These are phyloP conservation scores for Pachypanchax playfairii DNA, from an alignment of 2,113 vertebrate species.

Conservation along the genomic window DNA sequence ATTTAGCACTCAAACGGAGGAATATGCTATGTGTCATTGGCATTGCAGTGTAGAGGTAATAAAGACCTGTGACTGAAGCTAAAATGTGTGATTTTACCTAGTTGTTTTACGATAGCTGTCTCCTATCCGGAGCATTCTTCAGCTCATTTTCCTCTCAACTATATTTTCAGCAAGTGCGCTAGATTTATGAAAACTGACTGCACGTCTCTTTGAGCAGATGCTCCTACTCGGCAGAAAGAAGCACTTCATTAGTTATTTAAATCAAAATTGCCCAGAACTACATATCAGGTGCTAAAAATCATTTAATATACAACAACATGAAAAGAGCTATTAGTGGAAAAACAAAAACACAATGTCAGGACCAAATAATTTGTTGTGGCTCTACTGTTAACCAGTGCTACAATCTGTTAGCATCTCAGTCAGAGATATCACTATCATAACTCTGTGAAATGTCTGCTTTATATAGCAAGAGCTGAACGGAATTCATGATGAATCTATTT, in stretches of 20 bases:
- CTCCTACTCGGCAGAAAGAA: constrained; percentile 62
- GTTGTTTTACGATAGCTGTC: too few relatives aligned
- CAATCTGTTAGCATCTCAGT: constrained; percentile 16
- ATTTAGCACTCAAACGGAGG: too few relatives aligned
- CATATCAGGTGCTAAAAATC: constrained; percentile 63
- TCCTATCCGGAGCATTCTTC: constrained; percentile 8
- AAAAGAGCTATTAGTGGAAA: constrained; percentile 59
- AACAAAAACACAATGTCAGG: constrained; percentile 49
- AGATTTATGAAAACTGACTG: constrained; percentile 72
- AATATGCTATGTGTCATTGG: too few relatives aligned
- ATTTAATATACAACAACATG: constrained; percentile 59
- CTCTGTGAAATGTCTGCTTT: constrained; percentile 19
- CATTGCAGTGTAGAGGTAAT: too few relatives aligned
- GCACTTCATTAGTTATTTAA: constrained; percentile 74
- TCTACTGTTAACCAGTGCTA: constrained; percentile 14
- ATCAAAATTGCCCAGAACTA: constrained; percentile 61
- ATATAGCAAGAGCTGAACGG: background rate
- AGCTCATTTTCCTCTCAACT: constrained; percentile 21
- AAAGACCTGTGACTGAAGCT: too few relatives aligned
- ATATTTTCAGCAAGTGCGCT: constrained; percentile 55
- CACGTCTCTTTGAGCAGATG: constrained; percentile 69
- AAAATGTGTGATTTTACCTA: background rate
- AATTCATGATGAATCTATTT: constrained; percentile 19
- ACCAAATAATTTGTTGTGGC: background rate
- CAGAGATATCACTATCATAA: constrained; percentile 1